Base-by-base conservation (phyloP, 2,113 vertebrate genomes). In the Noturus placidus region DNA sequence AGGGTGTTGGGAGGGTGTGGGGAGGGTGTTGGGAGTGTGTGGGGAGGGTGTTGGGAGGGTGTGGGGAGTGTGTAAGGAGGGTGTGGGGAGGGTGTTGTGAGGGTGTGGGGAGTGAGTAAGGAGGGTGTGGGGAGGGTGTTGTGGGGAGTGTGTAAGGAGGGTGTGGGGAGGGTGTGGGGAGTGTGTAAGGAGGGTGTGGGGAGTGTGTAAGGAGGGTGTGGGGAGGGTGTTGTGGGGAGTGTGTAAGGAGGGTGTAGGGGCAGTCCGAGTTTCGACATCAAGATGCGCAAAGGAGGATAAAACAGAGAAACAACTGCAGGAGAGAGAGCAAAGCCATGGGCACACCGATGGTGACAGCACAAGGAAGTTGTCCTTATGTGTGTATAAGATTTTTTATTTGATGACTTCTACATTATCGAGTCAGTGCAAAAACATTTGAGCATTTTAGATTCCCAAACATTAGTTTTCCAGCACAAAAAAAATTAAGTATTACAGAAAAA, bases 231-330 rank as follows among this genome's bases (percentile, higher is more conserved):
- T n/a, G n/a, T n/a, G n/a, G n/a, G n/a, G n/a, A n/a, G n/a, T n/a
- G 67, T n/a, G n/a, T 42, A 46, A 13, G 11, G 22, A 77, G 74
- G 74, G n/a, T 56, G 50, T 27, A 46, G 22, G 72, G 72, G 38
- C 38, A 67, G 61, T 56, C 22, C 20, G 11, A n/a, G 52, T 30
- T 83, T 22, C 9, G 14, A 5, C 30, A 65, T 11, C 46, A 84
- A 84, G 80, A 80, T 88, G 81, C 63, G 88, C 38, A 82, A 83
- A 80, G 84, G 86, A 77, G 83, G 82, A 83, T 88, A 91, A 77
- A 81, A 85, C 84, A 87, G 38, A 59, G 80, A 79, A 90, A 84
- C 35, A 72, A 87, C 22, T 25, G 70, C 35, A 74, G 70, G 25
- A 25, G 35, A 42, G 69, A n/a, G 19, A 10, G 35, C 25, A 46